These are phyloP conservation scores for Drosophila helvetica DNA, from an alignment of 2,888 invertebrate species.

Conservation along the genomic window DNA sequence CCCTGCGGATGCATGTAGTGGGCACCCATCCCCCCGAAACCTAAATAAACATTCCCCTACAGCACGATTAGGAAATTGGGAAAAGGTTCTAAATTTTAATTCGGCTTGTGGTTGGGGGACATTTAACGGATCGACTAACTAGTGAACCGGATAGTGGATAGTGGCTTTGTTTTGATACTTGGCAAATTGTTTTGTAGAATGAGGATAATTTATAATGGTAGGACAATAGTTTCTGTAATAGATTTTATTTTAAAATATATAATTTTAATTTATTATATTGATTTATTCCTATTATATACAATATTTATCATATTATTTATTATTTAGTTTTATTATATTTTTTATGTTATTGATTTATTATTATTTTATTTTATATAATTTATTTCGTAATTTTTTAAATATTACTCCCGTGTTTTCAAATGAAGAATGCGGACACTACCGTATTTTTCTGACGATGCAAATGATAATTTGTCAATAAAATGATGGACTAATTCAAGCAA, in stretches of 20 bases:
- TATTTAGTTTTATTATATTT: too few species aligned
- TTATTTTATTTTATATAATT: neutral
- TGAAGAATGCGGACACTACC: too few species aligned
- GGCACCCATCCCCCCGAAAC: conserved; percentile 5
- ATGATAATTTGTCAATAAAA: too few species aligned
- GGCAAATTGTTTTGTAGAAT: neutral
- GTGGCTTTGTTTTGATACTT: neutral
- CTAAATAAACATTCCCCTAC: conserved; percentile 3
- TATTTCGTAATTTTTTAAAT: too few species aligned
- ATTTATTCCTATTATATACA: neutral
- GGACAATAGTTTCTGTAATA: accelerated
- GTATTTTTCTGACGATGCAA: too few species aligned
- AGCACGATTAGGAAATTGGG: neutral
- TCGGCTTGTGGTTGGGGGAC: conserved; percentile 6
- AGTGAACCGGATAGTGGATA: conserved; percentile 5
- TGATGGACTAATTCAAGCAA: too few species aligned
- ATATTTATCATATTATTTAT: too few species aligned
- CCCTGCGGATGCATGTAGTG: conserved; percentile 46
- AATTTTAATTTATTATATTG: too few species aligned
- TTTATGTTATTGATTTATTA: too few species aligned
- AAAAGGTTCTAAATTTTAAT: conserved; percentile 6
- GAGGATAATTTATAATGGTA: neutral
- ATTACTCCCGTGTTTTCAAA: too few species aligned
- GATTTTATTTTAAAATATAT: neutral
- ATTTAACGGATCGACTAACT: neutral